Evolutionary conservation across 1,140 invertebrate genomes (phyloP).

Genomic region (Augochlora pura): DNA sequence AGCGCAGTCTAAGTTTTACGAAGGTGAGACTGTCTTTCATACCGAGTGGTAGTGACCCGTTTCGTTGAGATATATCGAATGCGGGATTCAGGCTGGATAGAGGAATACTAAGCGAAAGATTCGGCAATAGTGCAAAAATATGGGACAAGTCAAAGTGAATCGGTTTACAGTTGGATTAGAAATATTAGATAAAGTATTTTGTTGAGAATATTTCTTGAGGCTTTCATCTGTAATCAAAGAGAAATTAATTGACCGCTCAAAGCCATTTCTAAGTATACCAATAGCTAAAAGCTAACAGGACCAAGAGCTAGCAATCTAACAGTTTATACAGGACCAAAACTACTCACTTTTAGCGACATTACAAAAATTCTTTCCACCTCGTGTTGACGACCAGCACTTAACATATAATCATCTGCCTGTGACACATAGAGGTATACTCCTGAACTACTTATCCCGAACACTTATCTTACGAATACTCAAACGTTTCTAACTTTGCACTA

Average conservation of each 20-base stretch:
- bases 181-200: too few relatives aligned
- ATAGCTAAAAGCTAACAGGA: neutral
- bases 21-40: conserved; percentile 12
- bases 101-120: neutral
- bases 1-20: conserved; percentile 10
- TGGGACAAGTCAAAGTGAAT: neutral
- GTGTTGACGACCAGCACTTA: neutral
- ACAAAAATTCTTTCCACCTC: neutral
- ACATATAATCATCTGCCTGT: too few relatives aligned
- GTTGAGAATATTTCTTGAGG: too few relatives aligned
- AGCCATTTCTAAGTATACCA: neutral
- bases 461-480: neutral
- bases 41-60: neutral
- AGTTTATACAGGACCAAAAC: neutral
- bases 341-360: neutral
- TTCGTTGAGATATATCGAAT: neutral
- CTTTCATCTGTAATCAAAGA: neutral
- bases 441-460: too few relatives aligned
- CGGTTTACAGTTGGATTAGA: too few relatives aligned
- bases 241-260: neutral
- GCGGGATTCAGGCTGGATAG: neutral
- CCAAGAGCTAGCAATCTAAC: too few relatives aligned
- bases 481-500: too few relatives aligned
- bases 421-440: neutral
- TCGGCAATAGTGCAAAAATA: too few relatives aligned